Percentiles rank a stretch among this genome's conserved stretches.
Evolutionary conservation across 2,888 invertebrate species (phyloP).

Genomic region (Hydropsyche betteni): DNA sequence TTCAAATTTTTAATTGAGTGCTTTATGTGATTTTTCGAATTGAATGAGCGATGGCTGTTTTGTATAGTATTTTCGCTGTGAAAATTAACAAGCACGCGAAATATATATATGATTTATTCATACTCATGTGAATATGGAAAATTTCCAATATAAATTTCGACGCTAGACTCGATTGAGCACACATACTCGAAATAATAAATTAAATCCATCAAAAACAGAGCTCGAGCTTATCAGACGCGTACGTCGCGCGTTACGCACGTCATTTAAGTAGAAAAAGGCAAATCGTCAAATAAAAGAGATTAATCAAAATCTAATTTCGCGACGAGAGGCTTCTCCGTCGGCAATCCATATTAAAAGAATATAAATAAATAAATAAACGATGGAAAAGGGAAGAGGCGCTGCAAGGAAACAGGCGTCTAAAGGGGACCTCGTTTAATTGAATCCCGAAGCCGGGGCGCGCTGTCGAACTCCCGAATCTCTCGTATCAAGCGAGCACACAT

Average conservation of each 20-base stretch:
- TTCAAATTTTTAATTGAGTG: too few relatives aligned
- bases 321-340: conserved; percentile 13
- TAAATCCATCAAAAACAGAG: too few relatives aligned
- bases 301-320: conserved; percentile 38
- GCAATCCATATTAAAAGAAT: conserved; percentile 1
- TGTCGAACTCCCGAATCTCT: conserved; percentile 46
- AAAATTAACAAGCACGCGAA: too few relatives aligned
- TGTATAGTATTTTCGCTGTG: too few relatives aligned
- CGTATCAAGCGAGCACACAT: conserved; percentile 46
- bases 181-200: background rate
- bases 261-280: conserved; percentile 24
- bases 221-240: too few relatives aligned
- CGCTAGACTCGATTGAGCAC: background rate
- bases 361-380: background rate
- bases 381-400: background rate
- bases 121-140: too few relatives aligned
- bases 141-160: too few relatives aligned
- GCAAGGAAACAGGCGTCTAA: conserved; percentile 13
- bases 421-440: conserved; percentile 43
- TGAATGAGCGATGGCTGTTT: too few relatives aligned
- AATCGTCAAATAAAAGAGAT: conserved; percentile 36
- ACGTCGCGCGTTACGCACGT: background rate
- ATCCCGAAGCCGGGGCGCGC: conserved; percentile 50
- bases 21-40: too few relatives aligned
- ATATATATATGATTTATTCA: too few relatives aligned